phyloP scores from a whole-genome alignment of 2,113 vertebrate species.

The Apeltes quadracus region DNA sequence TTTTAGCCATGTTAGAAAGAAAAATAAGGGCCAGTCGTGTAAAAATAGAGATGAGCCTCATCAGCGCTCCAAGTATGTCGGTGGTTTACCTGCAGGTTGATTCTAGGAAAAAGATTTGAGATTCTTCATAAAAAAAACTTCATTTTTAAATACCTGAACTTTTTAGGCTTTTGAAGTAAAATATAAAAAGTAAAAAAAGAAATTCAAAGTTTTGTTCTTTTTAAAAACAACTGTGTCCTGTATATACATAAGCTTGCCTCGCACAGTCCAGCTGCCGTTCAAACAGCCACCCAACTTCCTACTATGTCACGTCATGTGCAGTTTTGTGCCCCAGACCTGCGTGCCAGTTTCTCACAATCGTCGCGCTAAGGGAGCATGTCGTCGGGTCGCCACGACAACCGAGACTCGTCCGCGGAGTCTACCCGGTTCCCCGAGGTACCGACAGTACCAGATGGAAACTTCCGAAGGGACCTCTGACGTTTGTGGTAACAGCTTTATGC shows the following conservation, averaged over 20 bases:
- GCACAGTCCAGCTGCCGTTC: constrained; percentile 56
- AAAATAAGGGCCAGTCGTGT: no score
- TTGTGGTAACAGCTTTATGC: constrained; percentile 65
- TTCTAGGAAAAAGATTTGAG: constrained; percentile 52
- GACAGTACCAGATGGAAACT: constrained; percentile 36
- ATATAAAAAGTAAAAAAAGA: constrained; percentile 48
- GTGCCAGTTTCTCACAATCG: not conserved
- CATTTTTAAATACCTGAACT: constrained; percentile 56
- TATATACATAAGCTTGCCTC: constrained; percentile 56
- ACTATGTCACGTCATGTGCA: constrained; percentile 21
- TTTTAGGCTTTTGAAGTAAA: constrained; percentile 23
- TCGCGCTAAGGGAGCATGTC: not conserved
- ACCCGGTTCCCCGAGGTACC: constrained; percentile 18
- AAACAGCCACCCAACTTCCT: constrained; percentile 10
- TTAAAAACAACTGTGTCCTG: constrained; percentile 46
- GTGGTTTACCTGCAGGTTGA: not conserved
- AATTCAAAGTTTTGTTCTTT: constrained; percentile 42
- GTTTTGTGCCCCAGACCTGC: constrained; percentile 9
- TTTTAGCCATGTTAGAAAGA: not conserved
- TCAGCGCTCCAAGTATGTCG: not conserved
- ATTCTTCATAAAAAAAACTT: constrained; percentile 60
- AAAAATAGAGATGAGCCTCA: not conserved
- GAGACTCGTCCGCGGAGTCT: constrained; percentile 8
- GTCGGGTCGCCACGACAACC: constrained; percentile 11
- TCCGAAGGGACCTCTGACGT: constrained; percentile 29